A percentile compares a stretch with the other conserved stretches of the same genome.
phyloP scores from a whole-genome alignment of 2,113 vertebrate genomes.

The Nycticorax nycticorax region DNA sequence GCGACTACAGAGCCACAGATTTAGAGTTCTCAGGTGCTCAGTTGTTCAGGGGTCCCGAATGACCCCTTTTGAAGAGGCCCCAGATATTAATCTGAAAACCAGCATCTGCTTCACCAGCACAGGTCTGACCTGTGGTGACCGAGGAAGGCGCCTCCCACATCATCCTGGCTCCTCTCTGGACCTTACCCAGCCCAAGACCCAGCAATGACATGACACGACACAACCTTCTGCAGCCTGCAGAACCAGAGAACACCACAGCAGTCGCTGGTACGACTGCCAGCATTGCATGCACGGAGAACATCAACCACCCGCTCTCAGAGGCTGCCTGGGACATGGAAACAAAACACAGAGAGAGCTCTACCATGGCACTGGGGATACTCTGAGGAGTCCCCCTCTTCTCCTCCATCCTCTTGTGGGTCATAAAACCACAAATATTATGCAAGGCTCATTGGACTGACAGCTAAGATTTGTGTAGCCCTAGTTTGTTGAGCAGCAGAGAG shows the following conservation, averaged over 20 bases:
- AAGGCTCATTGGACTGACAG: constrained; percentile 14
- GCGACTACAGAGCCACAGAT: not conserved
- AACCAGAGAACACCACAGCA: not conserved
- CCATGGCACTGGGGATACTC: not conserved
- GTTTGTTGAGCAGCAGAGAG: not conserved
- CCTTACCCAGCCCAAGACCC: not conserved
- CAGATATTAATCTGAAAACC: not conserved
- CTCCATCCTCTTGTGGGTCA: not conserved
- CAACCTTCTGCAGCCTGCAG: not conserved
- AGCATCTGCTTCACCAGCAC: not conserved
- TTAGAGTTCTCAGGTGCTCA: not conserved
- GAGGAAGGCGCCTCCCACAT: not conserved
- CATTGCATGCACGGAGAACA: not conserved
- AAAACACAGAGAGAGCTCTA: not conserved
- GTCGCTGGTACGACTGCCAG: accelerated
- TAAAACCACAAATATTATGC: not conserved
- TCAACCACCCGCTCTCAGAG: accelerated
- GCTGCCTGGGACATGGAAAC: not conserved
- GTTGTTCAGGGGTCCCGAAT: accelerated
- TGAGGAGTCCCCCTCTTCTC: not conserved
- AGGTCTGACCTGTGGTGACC: not conserved
- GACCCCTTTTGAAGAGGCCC: not conserved
- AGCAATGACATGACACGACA: not conserved
- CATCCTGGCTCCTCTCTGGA: not conserved
- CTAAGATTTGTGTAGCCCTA: not conserved